Conservation (phyloP, 2,797 vertebrate species). For the Lepidocolaptes lacrymiger region DNA sequence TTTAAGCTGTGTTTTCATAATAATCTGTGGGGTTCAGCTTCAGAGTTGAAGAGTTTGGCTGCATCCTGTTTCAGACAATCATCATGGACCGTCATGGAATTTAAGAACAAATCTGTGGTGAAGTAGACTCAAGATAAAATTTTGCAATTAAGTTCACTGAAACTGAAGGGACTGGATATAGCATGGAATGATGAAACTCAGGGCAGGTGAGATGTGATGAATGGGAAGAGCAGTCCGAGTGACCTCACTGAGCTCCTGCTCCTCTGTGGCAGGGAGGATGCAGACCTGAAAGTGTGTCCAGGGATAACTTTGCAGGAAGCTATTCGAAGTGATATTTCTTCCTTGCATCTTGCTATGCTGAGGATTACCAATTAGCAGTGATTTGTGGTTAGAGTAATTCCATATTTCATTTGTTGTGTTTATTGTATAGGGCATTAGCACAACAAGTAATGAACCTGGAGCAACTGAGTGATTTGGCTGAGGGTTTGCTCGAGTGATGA, state of each 20-base stretch:
- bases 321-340: not conserved
- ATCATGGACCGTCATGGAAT: not conserved
- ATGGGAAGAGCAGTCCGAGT: not conserved
- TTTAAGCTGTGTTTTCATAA: not conserved
- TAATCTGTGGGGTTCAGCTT: not conserved
- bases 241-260: not conserved
- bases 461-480: slow-evolving; percentile 28
- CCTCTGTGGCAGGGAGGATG: not conserved
- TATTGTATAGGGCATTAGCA: slow-evolving; percentile 6
- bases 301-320: not conserved
- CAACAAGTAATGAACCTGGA: slow-evolving; percentile 7
- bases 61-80: not conserved
- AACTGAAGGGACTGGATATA: not conserved
- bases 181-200: not conserved
- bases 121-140: not conserved
- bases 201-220: not conserved
- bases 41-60: not conserved
- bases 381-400: slow-evolving; percentile 36
- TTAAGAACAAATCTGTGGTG: not conserved
- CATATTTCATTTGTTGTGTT: slow-evolving; percentile 44
- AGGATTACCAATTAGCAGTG: slow-evolving; percentile 7
- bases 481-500: slow-evolving; percentile 5
- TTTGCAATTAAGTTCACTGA: not conserved
- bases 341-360: not conserved
- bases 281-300: not conserved